phyloP scores from a whole-genome alignment of 2,797 vertebrate genomes.

The Euthynnus affinis region DNA sequence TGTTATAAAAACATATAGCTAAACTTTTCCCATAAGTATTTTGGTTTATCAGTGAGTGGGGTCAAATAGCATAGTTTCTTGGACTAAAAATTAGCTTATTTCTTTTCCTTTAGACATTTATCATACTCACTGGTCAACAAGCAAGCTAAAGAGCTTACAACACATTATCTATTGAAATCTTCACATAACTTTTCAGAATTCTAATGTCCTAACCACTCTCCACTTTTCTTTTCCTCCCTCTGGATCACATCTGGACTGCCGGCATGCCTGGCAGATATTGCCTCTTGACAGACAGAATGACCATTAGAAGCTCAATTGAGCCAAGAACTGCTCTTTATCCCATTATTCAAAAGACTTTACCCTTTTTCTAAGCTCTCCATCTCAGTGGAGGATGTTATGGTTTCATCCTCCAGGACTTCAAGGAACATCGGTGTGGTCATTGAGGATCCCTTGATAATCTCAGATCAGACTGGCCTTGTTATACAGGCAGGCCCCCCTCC shows the following conservation, averaged over 20 bases:
- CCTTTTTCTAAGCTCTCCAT: background rate
- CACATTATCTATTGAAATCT: background rate
- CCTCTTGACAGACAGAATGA: conserved; percentile 2
- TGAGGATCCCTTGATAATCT: background rate
- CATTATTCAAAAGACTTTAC: background rate
- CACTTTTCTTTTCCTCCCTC: conserved; percentile 1
- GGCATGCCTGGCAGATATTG: background rate
- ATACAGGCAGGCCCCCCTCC: background rate
- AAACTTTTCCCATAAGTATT: no score
- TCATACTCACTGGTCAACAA: background rate
- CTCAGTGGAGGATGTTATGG: background rate
- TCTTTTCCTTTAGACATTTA: background rate
- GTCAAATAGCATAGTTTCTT: background rate
- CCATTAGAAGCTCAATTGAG: background rate
- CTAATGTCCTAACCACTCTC: conserved; percentile 1
- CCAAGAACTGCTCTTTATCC: background rate
- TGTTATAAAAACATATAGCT: no score
- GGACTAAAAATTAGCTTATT: background rate
- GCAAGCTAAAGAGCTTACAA: background rate
- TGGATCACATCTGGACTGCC: conserved; percentile 16
- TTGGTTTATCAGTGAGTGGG: background rate
- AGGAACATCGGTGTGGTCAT: background rate
- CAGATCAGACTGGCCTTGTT: conserved; percentile 1
- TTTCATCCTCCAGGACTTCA: background rate
- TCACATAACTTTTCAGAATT: background rate